Evolutionary conservation across 1,140 invertebrate genomes (phyloP), one percentile per base, ranked within the genome.

Genomic region (Drosophila jambulina): DNA sequence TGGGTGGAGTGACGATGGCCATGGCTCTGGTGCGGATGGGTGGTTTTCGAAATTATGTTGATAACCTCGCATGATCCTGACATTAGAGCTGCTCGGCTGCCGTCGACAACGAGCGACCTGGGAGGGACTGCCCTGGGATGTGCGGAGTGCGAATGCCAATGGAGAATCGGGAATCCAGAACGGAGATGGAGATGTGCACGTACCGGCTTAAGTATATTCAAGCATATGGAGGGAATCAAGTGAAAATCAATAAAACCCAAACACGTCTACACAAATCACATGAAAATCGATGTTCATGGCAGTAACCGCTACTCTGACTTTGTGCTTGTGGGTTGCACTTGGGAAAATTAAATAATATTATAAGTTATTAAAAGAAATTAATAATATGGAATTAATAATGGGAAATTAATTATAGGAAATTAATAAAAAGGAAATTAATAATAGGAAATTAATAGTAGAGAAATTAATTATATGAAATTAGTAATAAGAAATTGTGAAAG

Each of bases 221-320:
- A 90, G 84, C 84, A 88, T 88, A 88, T 88, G 84, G 84, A 88
- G 84, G 69, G 84, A 88, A 88, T 88, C 84, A 90, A 88, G 84
- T 90, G 84, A 88, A 88, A 88, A 88, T 88, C 84, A 88, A 88
- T 88, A 88, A 90, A 88, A 88, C 87, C 81, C 84, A 88, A 88
- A 88, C 84, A 88, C 84, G 80, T 88, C 85, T 90, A 84, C 84
- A 88, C 85, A 90, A 88, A 90, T 88, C 84, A 84, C 85, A 88
- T 90, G 84, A 88, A 87, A 88, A 88, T 88, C 84, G 84, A 90
- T 90, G 85, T 84, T 72, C 70, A 72, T 72, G 43, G 70, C 70
- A 72, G 54, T 72, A 42, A 43, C 46, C 27, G 48, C 59, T 63
- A 15, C 58, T 42, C 67, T 49, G 23, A 69, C 19, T 51, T 69